Evolutionary conservation across 2,113 vertebrate genomes (phyloP).

Genomic region (Ceratotherium simum): DNA sequence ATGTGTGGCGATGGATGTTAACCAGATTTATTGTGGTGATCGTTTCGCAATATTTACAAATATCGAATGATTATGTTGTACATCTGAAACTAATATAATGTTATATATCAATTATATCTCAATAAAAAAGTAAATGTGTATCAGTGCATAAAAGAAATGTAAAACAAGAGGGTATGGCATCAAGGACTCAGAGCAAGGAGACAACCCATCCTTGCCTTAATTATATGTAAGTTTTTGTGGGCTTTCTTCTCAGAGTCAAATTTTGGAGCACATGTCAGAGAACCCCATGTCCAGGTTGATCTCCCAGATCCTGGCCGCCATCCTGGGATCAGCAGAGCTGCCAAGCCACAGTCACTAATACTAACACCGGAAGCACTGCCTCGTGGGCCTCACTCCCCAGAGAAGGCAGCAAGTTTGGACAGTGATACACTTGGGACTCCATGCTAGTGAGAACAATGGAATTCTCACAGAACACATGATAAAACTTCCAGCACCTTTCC

Average conservation of each 20-base stretch:
- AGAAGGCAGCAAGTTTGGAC: constrained; percentile 4
- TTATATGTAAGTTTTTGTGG: neutral
- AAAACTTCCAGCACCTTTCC: neutral
- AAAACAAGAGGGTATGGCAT: neutral
- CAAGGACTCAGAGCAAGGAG: neutral
- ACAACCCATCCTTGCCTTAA: neutral
- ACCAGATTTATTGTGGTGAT: too few species aligned
- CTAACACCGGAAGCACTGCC: neutral
- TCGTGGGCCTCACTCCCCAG: neutral
- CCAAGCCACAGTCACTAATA: neutral
- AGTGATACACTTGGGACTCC: constrained; percentile 3
- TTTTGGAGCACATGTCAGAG: neutral
- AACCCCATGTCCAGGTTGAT: neutral
- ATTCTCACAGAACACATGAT: neutral
- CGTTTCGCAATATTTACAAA: too few species aligned
- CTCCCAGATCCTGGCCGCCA: neutral
- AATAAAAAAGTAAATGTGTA: neutral
- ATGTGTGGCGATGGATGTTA: too few species aligned
- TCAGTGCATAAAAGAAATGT: neutral
- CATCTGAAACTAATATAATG: too few species aligned
- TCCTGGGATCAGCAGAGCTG: neutral
- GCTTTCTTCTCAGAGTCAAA: neutral
- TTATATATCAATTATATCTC: too few species aligned
- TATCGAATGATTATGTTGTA: neutral
- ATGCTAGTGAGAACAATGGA: neutral